Conservation (phyloP, 2,797 vertebrate genomes). For the Sciaenops ocellatus region DNA sequence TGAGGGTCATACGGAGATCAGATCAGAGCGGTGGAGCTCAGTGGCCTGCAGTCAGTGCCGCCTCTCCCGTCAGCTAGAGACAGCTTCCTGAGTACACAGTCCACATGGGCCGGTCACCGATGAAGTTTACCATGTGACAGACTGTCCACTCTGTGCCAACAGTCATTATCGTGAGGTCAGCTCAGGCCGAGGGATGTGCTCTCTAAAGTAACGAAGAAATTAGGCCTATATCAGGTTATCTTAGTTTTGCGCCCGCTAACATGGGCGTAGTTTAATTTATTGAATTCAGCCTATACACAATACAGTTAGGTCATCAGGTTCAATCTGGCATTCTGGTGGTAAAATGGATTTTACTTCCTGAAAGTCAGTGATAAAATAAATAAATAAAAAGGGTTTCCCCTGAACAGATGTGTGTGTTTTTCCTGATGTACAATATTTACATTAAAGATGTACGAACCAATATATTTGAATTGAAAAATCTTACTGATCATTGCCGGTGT, state of each 20-base stretch:
- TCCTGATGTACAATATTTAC: background rate
- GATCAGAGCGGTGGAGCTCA: constrained; percentile 9
- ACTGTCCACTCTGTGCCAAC: constrained; percentile 23
- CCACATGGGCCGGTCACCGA: constrained; percentile 47
- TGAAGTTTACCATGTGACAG: constrained; percentile 43
- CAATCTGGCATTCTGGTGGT: background rate
- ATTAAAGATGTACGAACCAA: background rate
- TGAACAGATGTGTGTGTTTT: background rate
- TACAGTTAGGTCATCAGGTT: background rate
- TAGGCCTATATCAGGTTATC: background rate
- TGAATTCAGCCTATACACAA: background rate
- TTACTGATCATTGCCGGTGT: background rate
- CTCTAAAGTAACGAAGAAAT: background rate
- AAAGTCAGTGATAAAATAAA: background rate
- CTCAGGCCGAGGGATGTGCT: background rate
- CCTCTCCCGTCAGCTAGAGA: constrained; percentile 44
- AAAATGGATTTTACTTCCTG: background rate
- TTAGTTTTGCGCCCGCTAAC: background rate
- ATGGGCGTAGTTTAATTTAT: background rate
- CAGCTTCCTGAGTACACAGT: constrained; percentile 63
- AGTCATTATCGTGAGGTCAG: constrained; percentile 1
- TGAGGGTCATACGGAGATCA: constrained; percentile 23
- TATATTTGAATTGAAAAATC: background rate
- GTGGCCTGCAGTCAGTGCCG: constrained; percentile 24
- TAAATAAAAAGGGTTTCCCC: background rate